These are phyloP conservation scores for Trididemnum clinides DNA, from an alignment of 23 tunicate species.

Conservation along the genomic window DNA sequence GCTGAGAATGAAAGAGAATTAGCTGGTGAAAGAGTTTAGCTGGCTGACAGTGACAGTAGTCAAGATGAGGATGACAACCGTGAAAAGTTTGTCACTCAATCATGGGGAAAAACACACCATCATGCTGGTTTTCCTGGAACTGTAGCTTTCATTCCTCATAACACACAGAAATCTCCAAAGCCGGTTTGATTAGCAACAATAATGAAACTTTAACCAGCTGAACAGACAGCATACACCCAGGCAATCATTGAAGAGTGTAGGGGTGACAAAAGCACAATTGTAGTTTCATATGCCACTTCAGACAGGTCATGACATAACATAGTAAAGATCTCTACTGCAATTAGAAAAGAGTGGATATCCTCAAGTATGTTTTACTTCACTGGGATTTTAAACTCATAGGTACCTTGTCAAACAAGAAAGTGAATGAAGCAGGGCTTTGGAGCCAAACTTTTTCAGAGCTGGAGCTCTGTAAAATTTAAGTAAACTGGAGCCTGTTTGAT, in stretches of 20 bases:
- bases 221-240: conserved; percentile 18
- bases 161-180: neutral
- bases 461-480: neutral
- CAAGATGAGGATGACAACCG: neutral
- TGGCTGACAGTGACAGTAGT: neutral
- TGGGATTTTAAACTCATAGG: no score
- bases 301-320: neutral
- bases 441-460: neutral
- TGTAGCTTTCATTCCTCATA: neutral
- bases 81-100: neutral
- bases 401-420: no score
- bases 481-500: neutral
- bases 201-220: neutral
- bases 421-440: neutral
- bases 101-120: neutral
- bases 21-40: neutral
- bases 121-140: neutral
- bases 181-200: neutral
- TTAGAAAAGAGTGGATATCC: conserved; percentile 6
- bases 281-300: conserved; percentile 9
- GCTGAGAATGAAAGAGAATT: neutral
- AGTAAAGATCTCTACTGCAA: neutral
- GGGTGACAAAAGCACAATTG: conserved; percentile 6
- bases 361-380: no score
- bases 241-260: conserved; percentile 4